Evolutionary conservation across 2,888 invertebrate species (phyloP).

Genomic region (Bhutanitis thaidina): DNA sequence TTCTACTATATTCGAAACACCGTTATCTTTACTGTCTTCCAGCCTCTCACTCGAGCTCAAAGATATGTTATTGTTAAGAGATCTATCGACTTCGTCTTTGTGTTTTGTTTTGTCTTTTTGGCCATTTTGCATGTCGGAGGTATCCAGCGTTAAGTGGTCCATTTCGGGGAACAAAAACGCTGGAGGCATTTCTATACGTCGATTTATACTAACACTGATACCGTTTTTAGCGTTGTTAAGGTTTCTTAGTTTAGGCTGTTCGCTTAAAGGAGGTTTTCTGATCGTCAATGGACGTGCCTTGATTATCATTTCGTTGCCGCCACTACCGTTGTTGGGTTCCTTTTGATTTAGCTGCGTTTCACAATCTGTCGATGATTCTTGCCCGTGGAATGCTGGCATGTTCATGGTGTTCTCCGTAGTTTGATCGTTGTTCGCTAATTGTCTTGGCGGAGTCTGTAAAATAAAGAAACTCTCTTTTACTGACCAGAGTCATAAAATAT

Average conservation of each 20-base stretch:
- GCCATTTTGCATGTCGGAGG: slow-evolving; percentile 53
- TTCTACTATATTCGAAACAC: slow-evolving; percentile 68
- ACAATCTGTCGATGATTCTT: slow-evolving; percentile 55
- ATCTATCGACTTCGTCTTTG: slow-evolving; percentile 70
- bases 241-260: slow-evolving; percentile 87
- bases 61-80: slow-evolving; percentile 50
- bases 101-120: slow-evolving; percentile 53
- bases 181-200: slow-evolving; percentile 91
- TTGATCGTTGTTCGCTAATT: slow-evolving; percentile 68
- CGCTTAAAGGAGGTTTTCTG: slow-evolving; percentile 89
- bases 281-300: slow-evolving; percentile 92
- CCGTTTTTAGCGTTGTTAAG: slow-evolving; percentile 77
- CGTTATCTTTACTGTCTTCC: slow-evolving; percentile 63
- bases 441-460: slow-evolving; percentile 76
- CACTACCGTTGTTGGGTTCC: slow-evolving; percentile 63
- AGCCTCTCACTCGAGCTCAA: slow-evolving; percentile 51
- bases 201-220: slow-evolving; percentile 84
- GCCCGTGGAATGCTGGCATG: slow-evolving; percentile 50
- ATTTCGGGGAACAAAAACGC: slow-evolving; percentile 89
- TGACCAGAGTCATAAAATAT: too few species aligned
- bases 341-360: slow-evolving; percentile 55
- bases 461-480: not conserved
- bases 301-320: slow-evolving; percentile 72
- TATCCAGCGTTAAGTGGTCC: slow-evolving; percentile 80
- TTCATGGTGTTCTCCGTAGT: slow-evolving; percentile 46